These are phyloP conservation scores for Eristalis tenax DNA, from an alignment of 2,888 invertebrate genomes.

Conservation along the genomic window DNA sequence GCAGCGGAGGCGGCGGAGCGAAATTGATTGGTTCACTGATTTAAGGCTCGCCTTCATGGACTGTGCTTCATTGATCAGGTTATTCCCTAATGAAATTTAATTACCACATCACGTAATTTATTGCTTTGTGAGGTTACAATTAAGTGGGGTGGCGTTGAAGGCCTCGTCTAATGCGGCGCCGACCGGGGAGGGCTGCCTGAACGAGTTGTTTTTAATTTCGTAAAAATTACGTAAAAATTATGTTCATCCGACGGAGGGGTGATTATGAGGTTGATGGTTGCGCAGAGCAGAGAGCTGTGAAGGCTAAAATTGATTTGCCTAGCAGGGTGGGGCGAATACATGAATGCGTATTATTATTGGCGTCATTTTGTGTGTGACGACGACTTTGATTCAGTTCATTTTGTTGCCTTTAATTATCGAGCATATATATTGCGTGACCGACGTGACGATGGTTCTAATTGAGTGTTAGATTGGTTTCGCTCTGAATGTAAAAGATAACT, in stretches of 20 bases:
- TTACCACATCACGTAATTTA: constrained; percentile 59
- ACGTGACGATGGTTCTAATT: background rate
- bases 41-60: constrained; percentile 41
- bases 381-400: background rate
- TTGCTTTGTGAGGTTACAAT: constrained; percentile 30
- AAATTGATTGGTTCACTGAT: constrained; percentile 62
- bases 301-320: background rate
- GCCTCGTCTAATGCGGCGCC: background rate
- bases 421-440: background rate
- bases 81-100: constrained; percentile 63
- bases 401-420: background rate
- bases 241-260: background rate
- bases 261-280: background rate
- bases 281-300: background rate
- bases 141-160: constrained; percentile 9
- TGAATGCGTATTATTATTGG: background rate
- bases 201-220: constrained; percentile 5
- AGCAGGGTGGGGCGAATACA: background rate
- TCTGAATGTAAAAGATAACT: too few relatives aligned
- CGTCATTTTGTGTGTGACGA: background rate
- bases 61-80: constrained; percentile 53
- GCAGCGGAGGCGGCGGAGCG: background rate
- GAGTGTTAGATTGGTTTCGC: background rate
- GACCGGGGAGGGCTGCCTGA: background rate
- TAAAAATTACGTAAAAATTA: background rate